Evolutionary conservation across 2,888 invertebrate species (phyloP), one percentile per base, ranked within the genome.

Genomic region (Yponomeuta malinellus): DNA sequence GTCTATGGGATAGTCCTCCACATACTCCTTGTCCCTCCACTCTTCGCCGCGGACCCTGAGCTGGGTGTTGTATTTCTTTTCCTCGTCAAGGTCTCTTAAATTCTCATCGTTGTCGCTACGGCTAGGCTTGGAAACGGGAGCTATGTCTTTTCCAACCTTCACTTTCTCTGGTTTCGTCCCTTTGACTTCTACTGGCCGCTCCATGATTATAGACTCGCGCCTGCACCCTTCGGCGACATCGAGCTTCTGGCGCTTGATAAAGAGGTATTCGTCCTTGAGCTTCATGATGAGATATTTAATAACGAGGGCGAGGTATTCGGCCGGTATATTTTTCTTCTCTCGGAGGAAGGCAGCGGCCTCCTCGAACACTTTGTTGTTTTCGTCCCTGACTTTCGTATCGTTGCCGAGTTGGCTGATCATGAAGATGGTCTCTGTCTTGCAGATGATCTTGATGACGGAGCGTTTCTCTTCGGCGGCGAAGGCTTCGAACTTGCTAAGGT

Each of bases 21-120:
- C 84, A 74, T 92, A 93, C 1, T 88, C 83, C 77, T 87, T 89
- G 75, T 93, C 93, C 75, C 90, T 86, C 93, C 93, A 93, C 78
- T 93, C 93, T 78, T 94, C 93, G 12, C 92, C 93, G 66, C 93
- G 84, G 1, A 88, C 85, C 75, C 93, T 85, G 12, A 93, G 84
- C 48, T 78, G 79, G 5, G 93, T 93, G 74, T 89, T 92, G 74
- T 87, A 87, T 76, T 93, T 93, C 73, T 90, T 91, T 1, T 82
- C 86, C 74, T 84, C 87, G 15, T 78, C 78, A 15, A 59, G 12
- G 5, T 59, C 12, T 9, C 31, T 15, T 12, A 67, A 15, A 10
- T 37, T 67, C 15, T 69, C 68, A 15, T 23, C 33, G 52, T 59
- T 59, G 52, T 12, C 15, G 52, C 52, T 59, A 2, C 12, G 52